Base-by-base conservation (phyloP, 2,113 vertebrate genomes). In the Atherinomorus stipes region DNA sequence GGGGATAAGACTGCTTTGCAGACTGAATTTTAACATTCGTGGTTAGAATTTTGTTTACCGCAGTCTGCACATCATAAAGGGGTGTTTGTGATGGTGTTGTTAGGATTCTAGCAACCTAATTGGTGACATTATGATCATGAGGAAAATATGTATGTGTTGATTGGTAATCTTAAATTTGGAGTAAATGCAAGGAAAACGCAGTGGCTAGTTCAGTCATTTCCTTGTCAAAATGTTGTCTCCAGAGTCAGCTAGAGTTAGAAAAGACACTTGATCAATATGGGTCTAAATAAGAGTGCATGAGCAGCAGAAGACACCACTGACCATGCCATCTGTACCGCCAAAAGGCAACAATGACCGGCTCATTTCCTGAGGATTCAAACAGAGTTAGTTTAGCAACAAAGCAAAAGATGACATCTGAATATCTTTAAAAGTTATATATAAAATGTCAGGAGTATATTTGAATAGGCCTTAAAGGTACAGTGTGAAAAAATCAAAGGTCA, bases 321-420 rank as follows among this genome's bases (percentile, higher is more conserved):
- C 95, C 93, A 85, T 71, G 78, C 74, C 88, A 75, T 93, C 93
- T 88, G 91, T 89, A 80, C 90, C 83, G 89, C 91, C 83, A 78
- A 96, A 95, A 60, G 94, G 95, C 59, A 93, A 61, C 78, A 95
- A 81, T 64, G 93, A 94, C 51, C 59, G 92, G 83, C 87, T 95
- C 50, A 86, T 80, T 37, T 90, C 93, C 95, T 96, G 90, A 56
- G 51, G 57, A 86, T 47, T 51, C 15, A 87, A 85, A 79, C 26
- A 64, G 51, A 0, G 70, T 59, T 18, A 74, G 9, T 68, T 71
- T 40, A 83, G 63, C 31, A 52, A 63, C 53, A 53, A 0, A 79
- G 44, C n/a, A 49, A 4, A 21, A 37, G 23, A 22, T 3, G 21
- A 53, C 10, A 49, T 22, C 31, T 71, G 15, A 50, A 52, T 25